These are phyloP conservation scores for Tragulus kanchil DNA, from an alignment of 2,113 vertebrate species.

Conservation along the genomic window DNA sequence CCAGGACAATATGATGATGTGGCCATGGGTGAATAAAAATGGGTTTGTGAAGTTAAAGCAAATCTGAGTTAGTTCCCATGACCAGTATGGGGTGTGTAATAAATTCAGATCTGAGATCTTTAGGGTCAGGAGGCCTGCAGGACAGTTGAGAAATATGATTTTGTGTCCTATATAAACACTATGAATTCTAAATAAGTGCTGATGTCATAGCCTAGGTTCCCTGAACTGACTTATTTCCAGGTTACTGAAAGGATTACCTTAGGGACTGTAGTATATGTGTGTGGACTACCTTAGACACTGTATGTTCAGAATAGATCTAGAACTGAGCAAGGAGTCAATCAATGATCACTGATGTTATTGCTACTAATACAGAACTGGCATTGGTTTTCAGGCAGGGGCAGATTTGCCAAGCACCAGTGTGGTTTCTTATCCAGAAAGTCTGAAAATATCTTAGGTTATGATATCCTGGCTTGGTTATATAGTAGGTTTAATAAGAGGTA, in stretches of 20 bases:
- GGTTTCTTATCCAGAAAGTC: neutral
- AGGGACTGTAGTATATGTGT: neutral
- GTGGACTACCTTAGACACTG: too few relatives aligned
- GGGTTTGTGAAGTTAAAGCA: neutral
- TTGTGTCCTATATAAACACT: neutral
- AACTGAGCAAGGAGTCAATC: neutral
- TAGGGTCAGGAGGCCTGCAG: neutral
- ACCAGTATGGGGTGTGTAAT: neutral
- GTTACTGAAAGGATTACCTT: neutral
- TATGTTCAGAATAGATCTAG: neutral
- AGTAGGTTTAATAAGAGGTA: neutral
- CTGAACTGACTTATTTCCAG: neutral
- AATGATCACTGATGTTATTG: neutral
- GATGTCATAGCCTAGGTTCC: neutral
- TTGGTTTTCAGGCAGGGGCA: neutral
- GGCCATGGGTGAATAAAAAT: neutral
- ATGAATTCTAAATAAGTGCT: neutral
- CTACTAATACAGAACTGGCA: neutral
- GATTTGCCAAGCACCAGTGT: neutral
- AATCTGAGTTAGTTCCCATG: neutral
- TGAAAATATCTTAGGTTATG: neutral
- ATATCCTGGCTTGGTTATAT: neutral
- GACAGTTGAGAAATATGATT: neutral
- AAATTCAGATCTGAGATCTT: neutral
- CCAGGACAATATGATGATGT: neutral